Evolutionary conservation across 2,113 vertebrate species (phyloP), one percentile per base, ranked within the genome.

Genomic region (Catharus bicknelli): DNA sequence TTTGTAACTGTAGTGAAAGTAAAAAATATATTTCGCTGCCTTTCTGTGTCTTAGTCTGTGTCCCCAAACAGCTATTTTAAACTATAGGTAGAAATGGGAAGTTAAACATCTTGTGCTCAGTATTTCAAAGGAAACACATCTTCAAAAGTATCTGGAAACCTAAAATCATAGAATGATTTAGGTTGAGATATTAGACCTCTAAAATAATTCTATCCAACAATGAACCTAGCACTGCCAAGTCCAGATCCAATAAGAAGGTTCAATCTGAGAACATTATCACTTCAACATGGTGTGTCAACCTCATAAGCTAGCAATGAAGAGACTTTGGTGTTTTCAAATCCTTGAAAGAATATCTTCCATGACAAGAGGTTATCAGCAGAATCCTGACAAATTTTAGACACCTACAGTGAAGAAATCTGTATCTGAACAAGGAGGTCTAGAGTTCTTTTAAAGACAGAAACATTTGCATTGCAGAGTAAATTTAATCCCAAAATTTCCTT

Each of bases 201-300:
- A 40, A 45, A 4, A 59, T 47, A 9, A 16, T 30, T 30, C 5
- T 30, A 14, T 72, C 13, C 14, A 73, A 11, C 29, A 8, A 13
- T 72, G 30, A 47, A 64, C 11, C 16, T 66, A 42, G 3, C 16
- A 19, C 3, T 4, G 14, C 25, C n/a, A 59, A 59, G 8, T 26
- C 30, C 45, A 73, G 58, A 59, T 23, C 48, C 67, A 47, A 34
- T 15, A 59, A 16, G 19, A 81, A 68, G 7, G 3, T 34, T 57
- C 11, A 1, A 61, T 73, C 32, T 69, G 32, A 72, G 13, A 27
- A n/a, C 4, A 5, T 69, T 54, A 53, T 14, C 7, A 16, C 2
- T 1, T 64, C 34, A 43, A 21, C 0, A 0, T 38, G 30, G 15
- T 32, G 29, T 34, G 9, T 18, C 14, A 59, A 8, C 11, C 50